Base-by-base conservation (phyloP, 2,888 invertebrate species). In the Cerceris ruficornis region DNA sequence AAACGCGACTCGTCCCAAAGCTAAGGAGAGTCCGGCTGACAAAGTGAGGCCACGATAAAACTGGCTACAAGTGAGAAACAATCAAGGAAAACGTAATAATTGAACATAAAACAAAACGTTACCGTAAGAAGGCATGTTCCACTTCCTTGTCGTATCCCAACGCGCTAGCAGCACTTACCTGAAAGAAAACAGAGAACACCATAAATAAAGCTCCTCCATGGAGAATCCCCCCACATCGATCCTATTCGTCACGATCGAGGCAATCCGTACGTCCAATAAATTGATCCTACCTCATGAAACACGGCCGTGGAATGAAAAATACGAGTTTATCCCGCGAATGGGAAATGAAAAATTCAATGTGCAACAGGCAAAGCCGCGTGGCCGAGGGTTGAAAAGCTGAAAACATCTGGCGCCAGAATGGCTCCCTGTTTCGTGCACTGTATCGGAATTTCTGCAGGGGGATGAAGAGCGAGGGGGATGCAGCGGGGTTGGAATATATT, bases 371-470 rank as follows among this genome's bases (percentile, higher is more conserved):
- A 64, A 68, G 71, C 68, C 57, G 66, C 65, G 54, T 59, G 60
- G 52, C 77, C 68, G 82, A 72, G 72, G 69, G 67, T 74, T 80
- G 84, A 61, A 75, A 80, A 79, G 59, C 52, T 80, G 73, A 80
- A 81, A 88, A 87, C 88, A 89, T 88, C 89, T 89, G 89, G 89
- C 86, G 83, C 75, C 80, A 75, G 78, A 67, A 58, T 77, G 65
- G 65, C 61, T 65, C 43, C 50, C 60, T 39, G 55, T 80, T 68
- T 65, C 75, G 62, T 69, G 82, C 80, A 82, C 77, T 84, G 82
- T 87, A 88, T 87, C 85, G 88, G 88, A 86, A 89, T 88, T 82
- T 69, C 77, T 14, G 14, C 5, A 7, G 41, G 14, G 8, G n/a
- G 13, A 43, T 39, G 11, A 13, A 60, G 17, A 57, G 58, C 46